Evolutionary conservation across 2,113 vertebrate species (phyloP), one percentile per base, ranked within the genome.

Genomic region (Grus americana): DNA sequence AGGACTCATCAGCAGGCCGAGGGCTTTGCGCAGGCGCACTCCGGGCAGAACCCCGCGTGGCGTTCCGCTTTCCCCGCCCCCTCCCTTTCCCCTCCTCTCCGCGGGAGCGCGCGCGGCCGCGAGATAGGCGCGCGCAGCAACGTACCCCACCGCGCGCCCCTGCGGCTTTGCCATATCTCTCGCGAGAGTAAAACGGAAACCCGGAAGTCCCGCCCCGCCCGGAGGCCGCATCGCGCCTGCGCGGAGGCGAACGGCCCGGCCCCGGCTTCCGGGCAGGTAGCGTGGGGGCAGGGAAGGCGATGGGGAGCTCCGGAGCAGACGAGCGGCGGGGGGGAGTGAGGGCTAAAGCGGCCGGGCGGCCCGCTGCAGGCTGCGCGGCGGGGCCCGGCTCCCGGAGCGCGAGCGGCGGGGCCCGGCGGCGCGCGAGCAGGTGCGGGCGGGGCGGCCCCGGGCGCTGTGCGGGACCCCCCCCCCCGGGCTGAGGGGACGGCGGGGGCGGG

Each of bases 191-290:
- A 5, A 49, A 29, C 8, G 5, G 2, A 4, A 8, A 54, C 14
- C 61, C 79, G 76, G 76, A 94, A 67, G n/a, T 71, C 15, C 52
- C 46, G 12, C 44, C 65, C 27, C 10, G 2, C 15, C 4, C 8
- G 38, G 55, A 32, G 59, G 66, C 29, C 7, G 30, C 27, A n/a
- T n/a, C 57, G 62, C 86, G 87, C 75, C 24, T 83, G 91, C 85
- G 85, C 58, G 27, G 65, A 20, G 32, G 55, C 34, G 50, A 79
- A 19, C 2, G 70, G 55, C 63, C 36, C 55, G 76, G 76, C 62
- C 83, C 62, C 61, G 44, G 63, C 50, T 88, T 88, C 91, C 91
- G 91, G 91, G 91, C 91, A 88, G 84, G 91, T 92, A 92, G 49
- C 19, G 91, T 61, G 65, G 88, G 54, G 32, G 24, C 8, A 5